phyloP scores from a whole-genome alignment of 2,113 vertebrate species.

The Paedocypris sp. region DNA sequence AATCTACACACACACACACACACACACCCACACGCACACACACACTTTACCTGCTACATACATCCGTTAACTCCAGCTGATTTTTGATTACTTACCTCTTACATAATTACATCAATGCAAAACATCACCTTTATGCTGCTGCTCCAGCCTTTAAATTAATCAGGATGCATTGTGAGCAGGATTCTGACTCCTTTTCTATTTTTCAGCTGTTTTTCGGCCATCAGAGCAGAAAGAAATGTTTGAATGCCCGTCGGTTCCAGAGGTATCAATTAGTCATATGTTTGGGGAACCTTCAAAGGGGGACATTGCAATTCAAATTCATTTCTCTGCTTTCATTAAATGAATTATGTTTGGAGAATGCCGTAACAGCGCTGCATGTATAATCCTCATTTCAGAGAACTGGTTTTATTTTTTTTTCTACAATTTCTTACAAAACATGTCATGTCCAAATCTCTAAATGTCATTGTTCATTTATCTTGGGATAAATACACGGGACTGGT shows the following conservation, averaged over 20 bases:
- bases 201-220: neutral
- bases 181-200: constrained; percentile 2
- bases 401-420: neutral
- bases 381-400: neutral
- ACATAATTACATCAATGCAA: constrained; percentile 21
- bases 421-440: neutral
- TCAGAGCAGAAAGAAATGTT: constrained; percentile 20
- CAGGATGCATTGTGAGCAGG: constrained; percentile 37
- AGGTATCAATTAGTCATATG: constrained; percentile 42
- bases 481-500: neutral
- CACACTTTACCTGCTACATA: constrained; percentile 40
- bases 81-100: constrained; percentile 43
- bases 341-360: neutral
- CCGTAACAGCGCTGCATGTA: neutral
- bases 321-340: constrained; percentile 27
- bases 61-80: constrained; percentile 39
- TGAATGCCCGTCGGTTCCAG: constrained; percentile 27
- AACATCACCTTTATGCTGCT: constrained; percentile 28
- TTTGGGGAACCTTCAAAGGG: constrained; percentile 34
- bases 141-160: constrained; percentile 42
- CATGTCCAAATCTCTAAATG: neutral
- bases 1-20: constrained; percentile 15
- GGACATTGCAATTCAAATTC: constrained; percentile 34
- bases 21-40: constrained; percentile 18
- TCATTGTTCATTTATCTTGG: neutral